Base-by-base conservation (phyloP, 2,888 invertebrate genomes). In the Platycheirus rosarum region DNA sequence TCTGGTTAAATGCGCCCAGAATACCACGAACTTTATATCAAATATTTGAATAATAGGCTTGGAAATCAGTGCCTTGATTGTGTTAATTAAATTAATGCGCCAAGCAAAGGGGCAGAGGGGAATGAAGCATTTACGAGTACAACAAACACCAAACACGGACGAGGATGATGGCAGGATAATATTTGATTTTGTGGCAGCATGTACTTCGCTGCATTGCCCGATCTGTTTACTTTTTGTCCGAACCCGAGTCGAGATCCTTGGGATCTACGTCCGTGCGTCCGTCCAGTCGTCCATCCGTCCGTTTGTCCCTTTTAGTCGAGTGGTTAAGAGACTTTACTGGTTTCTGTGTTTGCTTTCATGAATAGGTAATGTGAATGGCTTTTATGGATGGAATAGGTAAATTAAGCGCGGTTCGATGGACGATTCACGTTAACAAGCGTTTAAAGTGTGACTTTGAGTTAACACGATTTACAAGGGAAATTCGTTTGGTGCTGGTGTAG, bases 31-130 rank as follows among this genome's bases (percentile, higher is more conserved):
- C 84, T 82, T 84, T 77, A 84, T 85, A 84, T 85, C 84, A 85
- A 85, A 85, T 85, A 85, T 85, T 85, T 84, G 76, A 85, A 85
- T 84, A 85, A 84, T 79, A 84, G 78, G 44, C 70, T 75, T 73
- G 68, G 57, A 51, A 70, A 73, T 76, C 63, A 79, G 63, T 66
- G 82, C 84, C 69, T 84, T 82, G 75, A 84, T 85, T 84, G 84
- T 84, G 84, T 84, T 84, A 84, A 84, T 84, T 84, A 84, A 84
- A 84, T 84, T 84, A 84, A 84, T 84, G 75, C 51, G 26, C 66
- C 75, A 60, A 77, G 26, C 66, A 70, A 60, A 77, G 68, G 35
- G 26, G 65, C 48, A 63, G 35, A 66, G 44, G 55, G 44, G 32
- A 63, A 11, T 32, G 44, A 26, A 5, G 46, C 48, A 18, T 20